Evolutionary conservation across 2,797 vertebrate species (phyloP), one percentile per base, ranked within the genome.

Genomic region (Lindbergichthys nudifrons): DNA sequence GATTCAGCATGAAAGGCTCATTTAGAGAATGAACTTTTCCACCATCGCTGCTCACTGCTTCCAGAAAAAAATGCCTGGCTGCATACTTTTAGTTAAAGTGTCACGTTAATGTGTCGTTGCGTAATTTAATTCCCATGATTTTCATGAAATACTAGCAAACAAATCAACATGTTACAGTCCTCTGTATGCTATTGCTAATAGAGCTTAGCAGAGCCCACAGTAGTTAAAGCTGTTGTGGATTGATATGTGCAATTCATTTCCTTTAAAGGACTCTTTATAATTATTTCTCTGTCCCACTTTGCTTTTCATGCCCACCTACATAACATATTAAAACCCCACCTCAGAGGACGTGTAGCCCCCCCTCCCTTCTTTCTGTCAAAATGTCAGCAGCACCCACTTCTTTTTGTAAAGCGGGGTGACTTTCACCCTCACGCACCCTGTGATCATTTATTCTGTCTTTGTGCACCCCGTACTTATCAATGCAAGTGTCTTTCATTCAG

Each of bases 221-320:
- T n/a, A 62, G 8, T 36, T 60, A 47, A 56, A 75, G 63, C 83
- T 82, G 60, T 13, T 76, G 46, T 71, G 61, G 58, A 73, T 21
- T 62, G 13, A 88, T 63, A 54, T 11, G 18, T 19, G 12, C 30
- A 39, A 54, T 74, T 62, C 73, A 16, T 69, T 10, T 72, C 76
- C 73, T 80, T 65, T 72, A 64, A 75, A 69, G 70, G 19, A 9
- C 54, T 75, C n/a, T 75, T 76, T 80, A n/a, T 48, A 18, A 66
- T 43, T 71, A 10, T n/a, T 69, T 68, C 50, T 65, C 59, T 83
- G 79, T 81, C 81, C 79, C 75, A 85, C 79, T 88, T 89, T 87
- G 51, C 51, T 81, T 50, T 68, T 66, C 58, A 47, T 78, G 50
- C 63, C 64, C 75, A 80, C 75, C 73, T 77, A 70, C 82, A 90